Evolutionary conservation across 2,113 vertebrate species (phyloP).

Genomic region (Hippocampus guttulatus): DNA sequence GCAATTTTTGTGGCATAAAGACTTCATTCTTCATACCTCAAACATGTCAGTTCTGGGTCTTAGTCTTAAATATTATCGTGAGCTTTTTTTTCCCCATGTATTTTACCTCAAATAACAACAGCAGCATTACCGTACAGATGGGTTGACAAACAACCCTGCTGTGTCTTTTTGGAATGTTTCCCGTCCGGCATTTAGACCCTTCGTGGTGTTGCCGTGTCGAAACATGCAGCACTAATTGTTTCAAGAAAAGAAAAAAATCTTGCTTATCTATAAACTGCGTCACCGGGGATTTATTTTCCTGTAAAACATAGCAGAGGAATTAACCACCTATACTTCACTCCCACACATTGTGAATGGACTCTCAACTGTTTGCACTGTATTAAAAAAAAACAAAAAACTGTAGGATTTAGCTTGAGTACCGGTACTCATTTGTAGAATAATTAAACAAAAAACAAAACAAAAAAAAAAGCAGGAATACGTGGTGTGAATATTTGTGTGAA

Average conservation of each 20-base stretch:
- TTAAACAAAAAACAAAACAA: too few species aligned
- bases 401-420: too few species aligned
- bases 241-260: not conserved
- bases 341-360: conserved; percentile 1
- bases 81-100: not conserved
- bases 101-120: not conserved
- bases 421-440: too few species aligned
- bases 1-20: not conserved
- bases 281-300: not conserved
- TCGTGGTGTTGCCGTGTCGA: not conserved
- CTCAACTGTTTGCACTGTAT: not conserved
- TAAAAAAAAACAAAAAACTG: not conserved
- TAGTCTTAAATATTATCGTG: not conserved
- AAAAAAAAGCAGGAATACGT: too few species aligned
- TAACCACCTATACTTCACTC: not conserved
- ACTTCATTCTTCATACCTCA: not conserved
- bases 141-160: not conserved
- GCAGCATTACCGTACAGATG: not conserved
- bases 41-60: not conserved
- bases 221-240: not conserved
- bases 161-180: not conserved
- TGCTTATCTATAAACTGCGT: not conserved
- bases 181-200: not conserved
- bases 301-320: not conserved
- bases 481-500: too few species aligned